Base-by-base conservation (phyloP, 2,113 vertebrate species). In the Falcunculus frontatus region DNA sequence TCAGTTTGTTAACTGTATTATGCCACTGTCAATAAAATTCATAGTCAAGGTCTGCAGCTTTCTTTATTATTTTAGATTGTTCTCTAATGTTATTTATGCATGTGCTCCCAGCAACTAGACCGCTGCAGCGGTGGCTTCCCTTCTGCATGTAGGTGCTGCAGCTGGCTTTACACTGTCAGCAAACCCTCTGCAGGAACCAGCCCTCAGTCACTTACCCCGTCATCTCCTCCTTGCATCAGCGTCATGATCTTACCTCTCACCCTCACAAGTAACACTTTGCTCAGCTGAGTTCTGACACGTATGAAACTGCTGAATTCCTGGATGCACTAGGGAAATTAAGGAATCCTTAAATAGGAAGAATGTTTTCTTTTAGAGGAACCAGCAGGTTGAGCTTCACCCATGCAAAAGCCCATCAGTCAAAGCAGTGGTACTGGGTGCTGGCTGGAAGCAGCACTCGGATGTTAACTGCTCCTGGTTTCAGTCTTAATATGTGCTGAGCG, bases 1-100 rank as follows among this genome's bases (percentile, higher is more conserved):
- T 69, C 93, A 72, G 49, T 91, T 75, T 42, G 77, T 93, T 95
- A 96, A 77, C 89, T 80, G 57, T 33, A 33, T 87, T 85, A 50
- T 79, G 89, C 70, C 89, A 59, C 91, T 90, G 78, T 67, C 95
- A 88, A 67, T 95, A 73, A 91, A 87, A 91, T 26, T 80, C 84
- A 39, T 27, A 88, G 70, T 62, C 78, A 42, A 79, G 74, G 75
- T 60, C 70, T 73, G 84, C 29, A 74, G 87, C 46, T 87, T 73
- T 1, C 91, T 77, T 64, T 69, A 67, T 91, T 96, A 35, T 94
- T 95, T 94, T 47, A 76, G 81, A 59, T 94, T 76, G 70, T 69
- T 79, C 89, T 83, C 81, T 93, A 49, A 83, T 94, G 80, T 56
- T 87, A 83, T 91, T 85, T 69, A 69, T 67, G 81, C 74, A 62